Evolutionary conservation across 2,888 invertebrate species (phyloP).

Genomic region (Dynastes maya): DNA sequence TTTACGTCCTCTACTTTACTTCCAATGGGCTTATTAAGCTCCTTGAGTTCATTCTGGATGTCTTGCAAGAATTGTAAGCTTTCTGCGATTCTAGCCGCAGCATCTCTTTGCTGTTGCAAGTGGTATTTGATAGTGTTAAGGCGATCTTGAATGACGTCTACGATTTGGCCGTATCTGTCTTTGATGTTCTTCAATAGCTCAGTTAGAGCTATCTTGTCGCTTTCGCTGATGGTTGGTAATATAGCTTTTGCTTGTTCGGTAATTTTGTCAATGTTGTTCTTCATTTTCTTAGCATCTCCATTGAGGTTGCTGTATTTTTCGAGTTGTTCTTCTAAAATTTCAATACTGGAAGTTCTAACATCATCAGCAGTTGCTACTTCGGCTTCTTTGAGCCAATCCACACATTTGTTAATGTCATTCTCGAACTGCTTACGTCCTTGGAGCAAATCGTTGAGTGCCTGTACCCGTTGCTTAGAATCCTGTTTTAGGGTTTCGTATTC

Average conservation of each 20-base stretch:
- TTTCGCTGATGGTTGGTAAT: conserved; percentile 85
- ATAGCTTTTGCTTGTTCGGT: conserved; percentile 87
- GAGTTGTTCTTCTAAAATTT: conserved; percentile 89
- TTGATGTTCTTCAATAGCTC: conserved; percentile 85
- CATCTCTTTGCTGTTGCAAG: conserved; percentile 86
- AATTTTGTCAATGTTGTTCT: conserved; percentile 82
- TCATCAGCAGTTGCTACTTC: conserved; percentile 90
- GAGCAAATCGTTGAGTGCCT: conserved; percentile 81
- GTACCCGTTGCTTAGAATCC: conserved; percentile 82
- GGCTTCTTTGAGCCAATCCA: conserved; percentile 92
- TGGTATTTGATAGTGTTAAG: conserved; percentile 82
- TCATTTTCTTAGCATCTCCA: conserved; percentile 82
- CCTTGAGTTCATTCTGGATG: conserved; percentile 88
- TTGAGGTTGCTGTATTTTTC: conserved; percentile 88
- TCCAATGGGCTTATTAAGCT: conserved; percentile 89
- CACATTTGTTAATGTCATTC: conserved; percentile 84
- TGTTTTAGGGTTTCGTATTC: conserved; percentile 83
- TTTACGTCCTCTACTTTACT: conserved; percentile 92
- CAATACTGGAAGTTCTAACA: conserved; percentile 84
- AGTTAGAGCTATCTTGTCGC: conserved; percentile 87
- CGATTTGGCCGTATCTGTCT: conserved; percentile 84
- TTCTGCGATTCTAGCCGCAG: conserved; percentile 85
- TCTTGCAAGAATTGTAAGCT: conserved; percentile 85
- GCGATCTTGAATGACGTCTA: conserved; percentile 83
- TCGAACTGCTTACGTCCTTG: conserved; percentile 88